Percentiles rank a stretch among this genome's conserved stretches.
phyloP scores from a whole-genome alignment of 2,797 vertebrate species.

The Eulemur coronatus region DNA sequence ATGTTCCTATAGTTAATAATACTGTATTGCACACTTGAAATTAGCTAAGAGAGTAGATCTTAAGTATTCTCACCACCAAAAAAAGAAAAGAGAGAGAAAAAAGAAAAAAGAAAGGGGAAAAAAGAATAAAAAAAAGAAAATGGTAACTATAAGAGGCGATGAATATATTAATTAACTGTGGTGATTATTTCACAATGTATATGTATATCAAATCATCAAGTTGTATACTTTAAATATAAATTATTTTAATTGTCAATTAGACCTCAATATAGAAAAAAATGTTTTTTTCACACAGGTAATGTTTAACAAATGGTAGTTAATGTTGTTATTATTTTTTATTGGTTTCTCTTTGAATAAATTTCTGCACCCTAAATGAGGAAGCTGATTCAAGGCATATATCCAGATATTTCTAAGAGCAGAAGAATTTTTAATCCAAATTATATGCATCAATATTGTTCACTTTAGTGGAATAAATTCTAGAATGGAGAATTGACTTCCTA shows the following conservation, averaged over 20 bases:
- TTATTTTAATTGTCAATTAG: background rate
- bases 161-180: background rate
- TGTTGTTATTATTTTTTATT: background rate
- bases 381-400: background rate
- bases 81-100: background rate
- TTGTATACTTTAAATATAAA: background rate
- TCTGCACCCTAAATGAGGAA: slow-evolving; percentile 27
- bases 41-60: background rate
- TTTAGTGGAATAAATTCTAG: slow-evolving; percentile 43
- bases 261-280: background rate
- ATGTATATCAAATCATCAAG: background rate
- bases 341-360: slow-evolving; percentile 17
- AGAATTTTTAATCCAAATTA: background rate
- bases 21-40: background rate
- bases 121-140: background rate
- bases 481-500: slow-evolving; percentile 15
- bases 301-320: background rate
- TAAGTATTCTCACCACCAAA: background rate
- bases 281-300: background rate
- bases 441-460: slow-evolving; percentile 1
- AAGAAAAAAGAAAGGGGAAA: no score
- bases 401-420: slow-evolving; percentile 13
- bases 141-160: background rate
- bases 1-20: background rate
- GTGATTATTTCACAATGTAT: background rate